phyloP scores from a whole-genome alignment of 2,797 vertebrate genomes.

The Hemibagrus guttatus region DNA sequence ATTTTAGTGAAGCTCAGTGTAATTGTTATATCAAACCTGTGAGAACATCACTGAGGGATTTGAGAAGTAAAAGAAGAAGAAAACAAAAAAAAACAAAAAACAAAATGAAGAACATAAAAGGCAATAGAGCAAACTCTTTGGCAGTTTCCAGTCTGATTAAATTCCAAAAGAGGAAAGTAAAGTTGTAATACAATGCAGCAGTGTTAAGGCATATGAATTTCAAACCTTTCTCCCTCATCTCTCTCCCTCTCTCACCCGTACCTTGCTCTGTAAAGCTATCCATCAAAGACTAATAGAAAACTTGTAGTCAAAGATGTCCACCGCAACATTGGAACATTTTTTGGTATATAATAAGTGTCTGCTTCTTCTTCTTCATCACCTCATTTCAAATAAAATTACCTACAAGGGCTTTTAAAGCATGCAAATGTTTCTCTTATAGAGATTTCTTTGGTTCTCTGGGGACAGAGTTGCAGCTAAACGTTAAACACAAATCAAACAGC shows the following conservation, averaged over 20 bases:
- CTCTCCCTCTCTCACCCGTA: slow-evolving; percentile 12
- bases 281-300: slow-evolving; percentile 81
- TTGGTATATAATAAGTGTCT: slow-evolving; percentile 36
- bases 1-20: slow-evolving; percentile 11
- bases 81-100: background rate
- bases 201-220: slow-evolving; percentile 58
- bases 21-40: slow-evolving; percentile 24
- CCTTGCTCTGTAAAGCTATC: slow-evolving; percentile 71
- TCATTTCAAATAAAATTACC: slow-evolving; percentile 58
- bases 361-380: slow-evolving; percentile 10
- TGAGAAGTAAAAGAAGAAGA: background rate
- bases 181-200: slow-evolving; percentile 38
- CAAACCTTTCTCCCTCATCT: slow-evolving; percentile 36
- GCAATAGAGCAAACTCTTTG: slow-evolving; percentile 53
- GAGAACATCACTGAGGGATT: background rate
- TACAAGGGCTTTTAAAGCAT: slow-evolving; percentile 65
- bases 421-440: slow-evolving; percentile 75
- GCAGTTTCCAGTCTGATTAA: slow-evolving; percentile 59
- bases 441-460: slow-evolving; percentile 73
- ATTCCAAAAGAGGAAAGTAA: slow-evolving; percentile 33
- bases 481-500: slow-evolving; percentile 34
- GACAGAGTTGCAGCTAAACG: slow-evolving; percentile 18
- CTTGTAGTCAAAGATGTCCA: slow-evolving; percentile 79
- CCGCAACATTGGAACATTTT: slow-evolving; percentile 67
- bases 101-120: background rate